phyloP scores from a whole-genome alignment of 2,113 vertebrate genomes.

The Empidonax alnorum region DNA sequence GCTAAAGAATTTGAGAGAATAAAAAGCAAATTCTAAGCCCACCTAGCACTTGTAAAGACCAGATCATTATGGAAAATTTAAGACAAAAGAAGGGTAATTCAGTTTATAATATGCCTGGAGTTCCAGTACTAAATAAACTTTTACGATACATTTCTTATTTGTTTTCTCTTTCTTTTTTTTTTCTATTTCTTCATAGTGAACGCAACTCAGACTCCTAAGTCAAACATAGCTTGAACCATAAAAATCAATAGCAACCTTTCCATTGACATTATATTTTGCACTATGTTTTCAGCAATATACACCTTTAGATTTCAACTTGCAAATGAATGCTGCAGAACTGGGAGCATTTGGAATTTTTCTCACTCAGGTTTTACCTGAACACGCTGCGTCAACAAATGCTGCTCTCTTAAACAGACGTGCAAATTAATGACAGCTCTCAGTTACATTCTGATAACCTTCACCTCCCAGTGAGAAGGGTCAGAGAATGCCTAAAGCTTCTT shows the following conservation, averaged over 20 bases:
- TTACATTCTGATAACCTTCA: background rate
- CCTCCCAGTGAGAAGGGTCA: background rate
- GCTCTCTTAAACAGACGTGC: background rate
- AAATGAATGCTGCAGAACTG: background rate
- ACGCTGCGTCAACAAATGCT: constrained; percentile 17
- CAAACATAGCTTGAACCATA: background rate
- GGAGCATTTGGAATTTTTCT: background rate
- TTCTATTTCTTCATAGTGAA: background rate
- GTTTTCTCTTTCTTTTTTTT: background rate
- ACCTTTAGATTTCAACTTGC: background rate
- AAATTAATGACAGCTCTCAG: background rate
- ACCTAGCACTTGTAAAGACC: background rate
- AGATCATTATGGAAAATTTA: background rate
- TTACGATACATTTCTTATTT: background rate
- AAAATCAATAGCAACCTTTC: background rate
- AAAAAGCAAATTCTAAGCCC: background rate
- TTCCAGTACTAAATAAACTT: background rate
- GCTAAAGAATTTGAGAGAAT: background rate
- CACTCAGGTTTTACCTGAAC: background rate
- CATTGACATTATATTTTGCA: background rate
- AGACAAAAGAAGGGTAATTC: background rate
- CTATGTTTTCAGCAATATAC: background rate
- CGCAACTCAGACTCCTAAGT: background rate
- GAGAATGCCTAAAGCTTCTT: background rate
- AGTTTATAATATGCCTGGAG: background rate